Conservation (phyloP, 2,888 invertebrate species). For the Scelioninae gen. 2 region DNA sequence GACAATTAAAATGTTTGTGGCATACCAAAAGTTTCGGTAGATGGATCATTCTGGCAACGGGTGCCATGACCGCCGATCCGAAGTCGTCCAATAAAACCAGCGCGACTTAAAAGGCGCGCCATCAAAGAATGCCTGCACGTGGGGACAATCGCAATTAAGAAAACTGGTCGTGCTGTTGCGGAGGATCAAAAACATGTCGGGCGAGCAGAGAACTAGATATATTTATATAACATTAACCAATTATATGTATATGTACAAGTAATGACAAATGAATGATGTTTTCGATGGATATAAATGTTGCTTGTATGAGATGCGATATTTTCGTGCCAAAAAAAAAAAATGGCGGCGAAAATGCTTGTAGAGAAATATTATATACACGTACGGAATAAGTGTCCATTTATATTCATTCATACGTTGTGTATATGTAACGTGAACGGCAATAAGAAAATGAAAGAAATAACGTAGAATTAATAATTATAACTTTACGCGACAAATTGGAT, state of each 20-base stretch:
- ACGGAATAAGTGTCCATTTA: too few species aligned
- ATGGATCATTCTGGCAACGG: constrained; percentile 63
- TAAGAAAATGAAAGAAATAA: too few species aligned
- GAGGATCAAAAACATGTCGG: constrained; percentile 55
- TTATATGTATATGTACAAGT: constrained; percentile 27
- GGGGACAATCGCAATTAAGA: constrained; percentile 60
- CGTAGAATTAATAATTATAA: too few species aligned
- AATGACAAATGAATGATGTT: constrained; percentile 33
- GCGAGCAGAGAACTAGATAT: constrained; percentile 24
- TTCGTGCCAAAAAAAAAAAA: too few species aligned
- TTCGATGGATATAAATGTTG: constrained; percentile 6
- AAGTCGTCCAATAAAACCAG: constrained; percentile 55
- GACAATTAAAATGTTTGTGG: constrained; percentile 73
- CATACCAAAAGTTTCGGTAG: constrained; percentile 64
- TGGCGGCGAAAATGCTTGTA: too few species aligned
- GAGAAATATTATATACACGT: too few species aligned
- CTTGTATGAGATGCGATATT: too few species aligned
- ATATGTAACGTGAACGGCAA: too few species aligned
- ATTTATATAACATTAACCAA: constrained; percentile 38
- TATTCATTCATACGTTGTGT: too few species aligned
- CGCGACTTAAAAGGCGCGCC: constrained; percentile 57
- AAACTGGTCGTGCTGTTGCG: constrained; percentile 48
- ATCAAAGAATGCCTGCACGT: constrained; percentile 58
- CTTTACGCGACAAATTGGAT: too few species aligned
- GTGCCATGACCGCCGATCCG: constrained; percentile 56